Percentiles rank a stretch among this genome's conserved stretches.
These are phyloP conservation scores for Apoda limacodes DNA, from an alignment of 2,888 invertebrate species.

Conservation along the genomic window DNA sequence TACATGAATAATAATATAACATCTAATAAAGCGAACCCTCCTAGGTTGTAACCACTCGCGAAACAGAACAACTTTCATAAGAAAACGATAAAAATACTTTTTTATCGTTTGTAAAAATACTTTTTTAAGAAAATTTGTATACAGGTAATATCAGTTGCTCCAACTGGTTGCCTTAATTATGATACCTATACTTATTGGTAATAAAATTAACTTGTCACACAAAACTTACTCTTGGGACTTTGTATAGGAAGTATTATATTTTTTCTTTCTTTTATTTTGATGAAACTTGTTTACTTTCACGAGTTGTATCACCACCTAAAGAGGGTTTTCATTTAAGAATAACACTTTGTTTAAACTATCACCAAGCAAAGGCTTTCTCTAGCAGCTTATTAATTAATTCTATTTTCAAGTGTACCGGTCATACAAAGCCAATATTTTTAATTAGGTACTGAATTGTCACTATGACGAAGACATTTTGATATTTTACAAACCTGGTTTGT, in stretches of 20 bases:
- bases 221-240: conserved; percentile 16
- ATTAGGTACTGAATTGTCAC: conserved; percentile 14
- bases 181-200: conserved; percentile 16
- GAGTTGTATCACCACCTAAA: conserved; percentile 15
- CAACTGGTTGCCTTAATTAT: conserved; percentile 14
- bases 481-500: conserved; percentile 15
- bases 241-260: conserved; percentile 15
- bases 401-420: conserved; percentile 12
- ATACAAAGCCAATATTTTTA: conserved; percentile 14
- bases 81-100: conserved; percentile 11
- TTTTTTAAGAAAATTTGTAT: conserved; percentile 5
- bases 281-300: conserved; percentile 16
- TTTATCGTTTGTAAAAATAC: conserved; percentile 4
- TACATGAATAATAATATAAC: conserved; percentile 9
- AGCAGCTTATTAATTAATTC: conserved; percentile 13
- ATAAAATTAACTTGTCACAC: conserved; percentile 16
- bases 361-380: conserved; percentile 14
- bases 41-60: conserved; percentile 11
- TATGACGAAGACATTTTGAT: conserved; percentile 15
- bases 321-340: conserved; percentile 15
- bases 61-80: conserved; percentile 12
- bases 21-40: conserved; percentile 12
- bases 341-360: conserved; percentile 16
- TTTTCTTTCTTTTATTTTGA: conserved; percentile 15
- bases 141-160: conserved; percentile 14